Conservation (phyloP, 1,140 invertebrate genomes). For the Teleopsis dalmanni region DNA sequence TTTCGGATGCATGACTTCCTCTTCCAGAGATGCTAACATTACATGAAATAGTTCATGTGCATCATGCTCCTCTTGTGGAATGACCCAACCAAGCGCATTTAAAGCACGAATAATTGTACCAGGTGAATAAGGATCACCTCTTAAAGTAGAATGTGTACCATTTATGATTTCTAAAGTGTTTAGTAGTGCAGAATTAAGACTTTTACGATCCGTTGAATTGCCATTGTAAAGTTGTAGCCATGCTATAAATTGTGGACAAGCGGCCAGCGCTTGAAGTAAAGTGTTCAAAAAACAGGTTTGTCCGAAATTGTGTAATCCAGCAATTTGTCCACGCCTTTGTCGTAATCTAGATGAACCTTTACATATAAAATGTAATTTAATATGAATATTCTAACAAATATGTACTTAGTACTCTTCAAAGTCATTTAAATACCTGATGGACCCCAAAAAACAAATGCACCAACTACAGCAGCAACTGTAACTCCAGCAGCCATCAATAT, state of each 20-base stretch:
- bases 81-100: slow-evolving; percentile 69
- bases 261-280: slow-evolving; percentile 70
- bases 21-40: slow-evolving; percentile 74
- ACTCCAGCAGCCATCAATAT: slow-evolving; percentile 59
- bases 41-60: slow-evolving; percentile 87
- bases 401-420: not conserved
- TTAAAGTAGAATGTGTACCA: slow-evolving; percentile 62
- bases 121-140: slow-evolving; percentile 60
- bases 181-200: slow-evolving; percentile 56
- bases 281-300: slow-evolving; percentile 84
- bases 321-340: slow-evolving; percentile 59
- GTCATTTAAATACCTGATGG: slow-evolving; percentile 49
- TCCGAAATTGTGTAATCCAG: slow-evolving; percentile 76
- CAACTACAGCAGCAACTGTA: slow-evolving; percentile 65
- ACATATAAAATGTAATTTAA: not conserved
- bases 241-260: slow-evolving; percentile 65
- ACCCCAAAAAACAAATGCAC: slow-evolving; percentile 72
- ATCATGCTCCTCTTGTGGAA: slow-evolving; percentile 84
- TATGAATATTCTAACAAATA: not conserved
- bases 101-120: slow-evolving; percentile 69
- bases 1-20: slow-evolving; percentile 58
- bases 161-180: slow-evolving; percentile 66
- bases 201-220: slow-evolving; percentile 48
- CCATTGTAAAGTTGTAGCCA: slow-evolving; percentile 65
- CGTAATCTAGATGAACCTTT: slow-evolving; percentile 49